Percentiles rank a stretch among this genome's conserved stretches.
These are phyloP conservation scores for Trachelipus rathkii DNA, from an alignment of 1,140 invertebrate species.

Conservation along the genomic window DNA sequence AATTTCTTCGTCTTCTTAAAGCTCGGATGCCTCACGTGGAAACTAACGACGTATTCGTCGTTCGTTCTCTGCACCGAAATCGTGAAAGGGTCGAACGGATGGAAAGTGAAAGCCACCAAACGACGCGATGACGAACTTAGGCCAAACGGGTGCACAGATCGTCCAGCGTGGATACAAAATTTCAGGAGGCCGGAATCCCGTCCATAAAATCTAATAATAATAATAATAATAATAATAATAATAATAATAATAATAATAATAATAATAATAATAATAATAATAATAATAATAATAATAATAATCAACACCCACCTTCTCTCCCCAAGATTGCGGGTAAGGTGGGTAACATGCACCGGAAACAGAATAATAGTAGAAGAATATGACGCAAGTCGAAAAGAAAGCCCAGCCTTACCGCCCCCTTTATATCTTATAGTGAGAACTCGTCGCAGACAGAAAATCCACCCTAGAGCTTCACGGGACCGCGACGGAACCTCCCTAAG, in stretches of 20 bases:
- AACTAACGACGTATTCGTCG: slow-evolving; percentile 93
- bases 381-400: too few species aligned
- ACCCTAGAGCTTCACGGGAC: too few species aligned
- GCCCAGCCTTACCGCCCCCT: too few species aligned
- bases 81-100: slow-evolving; percentile 91
- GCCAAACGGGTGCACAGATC: slow-evolving; percentile 58
- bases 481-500: too few species aligned
- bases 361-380: too few species aligned
- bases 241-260: background rate
- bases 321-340: too few species aligned
- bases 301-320: too few species aligned
- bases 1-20: background rate
- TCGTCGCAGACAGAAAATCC: too few species aligned
- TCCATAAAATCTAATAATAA: slow-evolving; percentile 72
- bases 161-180: slow-evolving; percentile 79
- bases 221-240: background rate
- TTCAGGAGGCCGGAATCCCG: slow-evolving; percentile 83
- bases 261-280: background rate
- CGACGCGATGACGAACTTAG: slow-evolving; percentile 63
- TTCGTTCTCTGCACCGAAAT: slow-evolving; percentile 93
- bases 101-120: slow-evolving; percentile 95
- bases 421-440: too few species aligned
- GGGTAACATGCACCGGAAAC: too few species aligned
- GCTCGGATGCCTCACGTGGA: slow-evolving; percentile 68
- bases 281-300: background rate